Evolutionary conservation across 2,797 vertebrate species (phyloP).

Genomic region (Acanthopagrus latus): DNA sequence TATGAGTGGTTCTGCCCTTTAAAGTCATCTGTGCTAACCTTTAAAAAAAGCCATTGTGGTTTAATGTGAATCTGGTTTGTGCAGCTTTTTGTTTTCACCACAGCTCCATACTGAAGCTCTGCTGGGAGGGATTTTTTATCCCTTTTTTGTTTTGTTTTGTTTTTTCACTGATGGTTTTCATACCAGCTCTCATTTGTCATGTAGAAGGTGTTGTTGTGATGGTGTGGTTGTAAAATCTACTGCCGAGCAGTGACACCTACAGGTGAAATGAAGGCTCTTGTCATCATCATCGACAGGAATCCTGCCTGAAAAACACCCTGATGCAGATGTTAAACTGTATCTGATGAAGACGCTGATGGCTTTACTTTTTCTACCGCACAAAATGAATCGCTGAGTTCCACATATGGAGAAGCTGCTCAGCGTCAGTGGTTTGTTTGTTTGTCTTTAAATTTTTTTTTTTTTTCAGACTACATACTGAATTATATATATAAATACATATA

Average conservation of each 20-base stretch:
- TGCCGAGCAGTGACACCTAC: constrained; percentile 68
- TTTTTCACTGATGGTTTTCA: constrained; percentile 57
- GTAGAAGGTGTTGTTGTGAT: constrained; percentile 15
- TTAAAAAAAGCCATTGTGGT: constrained; percentile 73
- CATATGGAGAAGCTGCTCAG: not conserved
- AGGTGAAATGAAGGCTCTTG: constrained; percentile 35
- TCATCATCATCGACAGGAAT: not conserved
- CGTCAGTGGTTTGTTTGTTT: not conserved
- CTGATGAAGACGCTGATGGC: not conserved
- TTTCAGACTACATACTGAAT: too few relatives aligned
- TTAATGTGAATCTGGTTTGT: constrained; percentile 55
- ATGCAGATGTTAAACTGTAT: not conserved
- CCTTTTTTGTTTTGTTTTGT: not conserved
- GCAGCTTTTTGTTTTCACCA: constrained; percentile 59
- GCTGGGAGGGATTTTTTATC: constrained; percentile 46
- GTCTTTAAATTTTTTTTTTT: too few relatives aligned
- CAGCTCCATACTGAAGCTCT: constrained; percentile 39
- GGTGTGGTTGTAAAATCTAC: constrained; percentile 9
- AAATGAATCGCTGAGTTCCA: not conserved
- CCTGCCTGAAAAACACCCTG: not conserved
- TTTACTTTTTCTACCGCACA: not conserved
- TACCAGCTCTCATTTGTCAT: constrained; percentile 51
- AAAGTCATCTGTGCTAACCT: constrained; percentile 62
- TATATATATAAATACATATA: too few relatives aligned
- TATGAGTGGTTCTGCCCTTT: constrained; percentile 71